phyloP scores from a whole-genome alignment of 2,888 invertebrate genomes.

The Leptopilina myrica region DNA sequence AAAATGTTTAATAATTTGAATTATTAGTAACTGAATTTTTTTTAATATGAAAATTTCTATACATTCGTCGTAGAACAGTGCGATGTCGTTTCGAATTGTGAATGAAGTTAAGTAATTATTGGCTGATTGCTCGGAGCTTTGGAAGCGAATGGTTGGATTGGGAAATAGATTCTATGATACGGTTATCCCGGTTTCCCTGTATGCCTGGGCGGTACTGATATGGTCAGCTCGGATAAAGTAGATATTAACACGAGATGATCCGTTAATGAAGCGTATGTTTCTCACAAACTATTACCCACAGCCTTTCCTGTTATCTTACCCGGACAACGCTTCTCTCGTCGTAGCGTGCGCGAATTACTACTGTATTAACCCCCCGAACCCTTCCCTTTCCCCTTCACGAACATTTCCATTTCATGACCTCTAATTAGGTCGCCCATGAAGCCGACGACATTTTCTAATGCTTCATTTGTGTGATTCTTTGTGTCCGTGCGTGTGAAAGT shows the following conservation, averaged over 20 bases:
- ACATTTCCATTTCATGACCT: slow-evolving; percentile 61
- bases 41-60: too few species aligned
- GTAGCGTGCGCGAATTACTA: slow-evolving; percentile 66
- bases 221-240: slow-evolving; percentile 77
- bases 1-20: too few species aligned
- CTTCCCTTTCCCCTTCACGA: slow-evolving; percentile 47
- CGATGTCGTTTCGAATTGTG: not conserved
- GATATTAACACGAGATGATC: slow-evolving; percentile 77
- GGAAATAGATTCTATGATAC: slow-evolving; percentile 68
- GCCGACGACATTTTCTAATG: slow-evolving; percentile 11
- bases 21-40: too few species aligned
- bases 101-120: slow-evolving; percentile 23
- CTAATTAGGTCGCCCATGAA: slow-evolving; percentile 47
- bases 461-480: not conserved
- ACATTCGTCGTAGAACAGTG: too few species aligned
- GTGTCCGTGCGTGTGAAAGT: too few species aligned
- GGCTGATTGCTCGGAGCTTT: slow-evolving; percentile 34
- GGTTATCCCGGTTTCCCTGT: slow-evolving; percentile 61
- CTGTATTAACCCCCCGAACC: slow-evolving; percentile 65
- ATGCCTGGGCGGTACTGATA: slow-evolving; percentile 75
- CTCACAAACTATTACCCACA: slow-evolving; percentile 74
- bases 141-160: slow-evolving; percentile 29
- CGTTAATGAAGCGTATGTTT: slow-evolving; percentile 77
- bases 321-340: slow-evolving; percentile 70
- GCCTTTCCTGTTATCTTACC: slow-evolving; percentile 75